phyloP scores from a whole-genome alignment of 1,140 invertebrate species.

The Drosophila busckii region DNA sequence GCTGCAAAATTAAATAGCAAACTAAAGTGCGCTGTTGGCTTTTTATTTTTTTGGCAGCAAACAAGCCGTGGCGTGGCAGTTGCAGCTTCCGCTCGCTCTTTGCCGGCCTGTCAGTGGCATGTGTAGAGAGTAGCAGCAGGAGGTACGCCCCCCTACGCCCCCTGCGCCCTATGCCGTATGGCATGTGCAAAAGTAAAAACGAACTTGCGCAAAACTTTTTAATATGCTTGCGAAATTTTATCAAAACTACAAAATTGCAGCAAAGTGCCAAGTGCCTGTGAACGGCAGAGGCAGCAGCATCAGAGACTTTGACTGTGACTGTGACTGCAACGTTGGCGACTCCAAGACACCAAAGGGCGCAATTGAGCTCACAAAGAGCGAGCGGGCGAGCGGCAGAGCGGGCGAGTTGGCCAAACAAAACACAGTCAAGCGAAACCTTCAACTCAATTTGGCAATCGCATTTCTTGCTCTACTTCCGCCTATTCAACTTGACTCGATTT shows the following conservation, averaged over 20 bases:
- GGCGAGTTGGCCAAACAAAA: constrained; percentile 75
- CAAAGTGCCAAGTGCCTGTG: constrained; percentile 71
- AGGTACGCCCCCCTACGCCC: constrained; percentile 10
- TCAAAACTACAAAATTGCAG: constrained; percentile 77
- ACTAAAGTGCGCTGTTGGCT: constrained; percentile 61
- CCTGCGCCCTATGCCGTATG: constrained; percentile 18
- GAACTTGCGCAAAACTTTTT: constrained; percentile 75
- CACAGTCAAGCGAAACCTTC: constrained; percentile 76
- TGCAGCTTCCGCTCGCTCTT: constrained; percentile 55
- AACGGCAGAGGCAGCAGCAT: constrained; percentile 31
- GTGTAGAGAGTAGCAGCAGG: constrained; percentile 27
- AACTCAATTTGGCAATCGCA: constrained; percentile 77
- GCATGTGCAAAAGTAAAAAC: constrained; percentile 75
- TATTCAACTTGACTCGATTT: constrained; percentile 77
- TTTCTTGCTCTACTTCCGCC: constrained; percentile 76
- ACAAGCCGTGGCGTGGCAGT: constrained; percentile 63
- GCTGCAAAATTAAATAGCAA: constrained; percentile 71
- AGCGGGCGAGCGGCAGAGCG: too few species aligned
- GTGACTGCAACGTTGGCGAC: too few species aligned
- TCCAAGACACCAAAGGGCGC: constrained; percentile 53
- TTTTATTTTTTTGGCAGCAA: constrained; percentile 56
- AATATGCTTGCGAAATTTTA: constrained; percentile 78
- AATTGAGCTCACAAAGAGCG: constrained; percentile 37
- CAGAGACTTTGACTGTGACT: constrained; percentile 12
- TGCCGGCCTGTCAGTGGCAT: constrained; percentile 63